These are phyloP conservation scores for Pseudachorutes palmiensis DNA, from an alignment of 1,140 invertebrate species.

Conservation along the genomic window DNA sequence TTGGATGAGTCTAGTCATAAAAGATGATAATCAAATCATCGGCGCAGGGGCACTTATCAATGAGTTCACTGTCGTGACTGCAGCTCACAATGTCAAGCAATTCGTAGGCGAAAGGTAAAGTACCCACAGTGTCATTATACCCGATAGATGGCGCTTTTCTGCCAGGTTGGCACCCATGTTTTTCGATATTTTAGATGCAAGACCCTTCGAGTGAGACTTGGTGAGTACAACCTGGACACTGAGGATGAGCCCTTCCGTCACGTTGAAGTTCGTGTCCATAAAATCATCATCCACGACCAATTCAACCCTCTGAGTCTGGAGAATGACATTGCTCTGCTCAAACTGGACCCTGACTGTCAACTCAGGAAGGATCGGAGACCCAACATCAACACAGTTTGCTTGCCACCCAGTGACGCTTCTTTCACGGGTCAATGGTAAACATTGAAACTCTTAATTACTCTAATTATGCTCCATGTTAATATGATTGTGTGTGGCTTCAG, in stretches of 20 bases:
- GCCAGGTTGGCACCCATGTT: background rate
- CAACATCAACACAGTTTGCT: background rate
- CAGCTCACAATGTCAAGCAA: background rate
- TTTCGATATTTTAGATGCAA: background rate
- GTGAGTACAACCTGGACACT: background rate
- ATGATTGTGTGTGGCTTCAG: background rate
- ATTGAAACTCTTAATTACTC: no score
- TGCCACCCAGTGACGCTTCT: background rate
- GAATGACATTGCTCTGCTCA: slow-evolving; percentile 1
- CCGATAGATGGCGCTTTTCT: background rate
- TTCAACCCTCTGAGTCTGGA: background rate
- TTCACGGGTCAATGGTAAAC: slow-evolving; percentile 1
- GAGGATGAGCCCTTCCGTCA: background rate
- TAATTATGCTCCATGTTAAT: background rate
- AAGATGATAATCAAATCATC: background rate
- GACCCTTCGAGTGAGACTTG: background rate
- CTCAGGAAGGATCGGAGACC: background rate
- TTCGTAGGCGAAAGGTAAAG: background rate
- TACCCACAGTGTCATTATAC: background rate
- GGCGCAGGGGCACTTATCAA: background rate
- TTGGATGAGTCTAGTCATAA: background rate
- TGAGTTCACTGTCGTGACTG: background rate
- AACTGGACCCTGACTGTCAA: background rate
- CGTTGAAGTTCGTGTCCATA: background rate
- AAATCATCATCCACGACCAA: background rate